Evolutionary conservation across 2,797 vertebrate genomes (phyloP).

Genomic region (Myotis myotis): DNA sequence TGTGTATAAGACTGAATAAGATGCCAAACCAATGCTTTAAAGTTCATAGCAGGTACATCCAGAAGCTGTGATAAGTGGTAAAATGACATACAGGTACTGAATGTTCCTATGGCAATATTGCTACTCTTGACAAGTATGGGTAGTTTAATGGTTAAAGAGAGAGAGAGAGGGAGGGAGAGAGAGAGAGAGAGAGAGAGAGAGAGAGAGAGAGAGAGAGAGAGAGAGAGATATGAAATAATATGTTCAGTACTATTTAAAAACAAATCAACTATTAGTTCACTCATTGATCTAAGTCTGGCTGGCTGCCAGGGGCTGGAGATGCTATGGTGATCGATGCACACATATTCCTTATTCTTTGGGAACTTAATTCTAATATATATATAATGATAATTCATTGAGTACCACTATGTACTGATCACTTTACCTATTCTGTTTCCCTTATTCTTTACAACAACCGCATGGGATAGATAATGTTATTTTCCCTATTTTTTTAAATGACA

Average conservation of each 20-base stretch:
- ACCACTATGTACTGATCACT: not conserved
- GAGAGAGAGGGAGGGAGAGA: too few relatives aligned
- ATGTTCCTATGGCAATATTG: not conserved
- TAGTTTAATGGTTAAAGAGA: not conserved
- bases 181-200: not conserved
- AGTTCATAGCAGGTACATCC: not conserved
- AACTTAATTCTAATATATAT: not conserved
- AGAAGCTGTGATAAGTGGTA: not conserved
- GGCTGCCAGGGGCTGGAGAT: not conserved
- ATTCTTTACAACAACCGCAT: not conserved
- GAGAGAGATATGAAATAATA: not conserved
- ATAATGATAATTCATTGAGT: not conserved
- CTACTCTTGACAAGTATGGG: not conserved
- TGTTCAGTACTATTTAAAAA: conserved; percentile 15
- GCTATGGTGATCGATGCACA: not conserved
- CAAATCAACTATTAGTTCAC: not conserved
- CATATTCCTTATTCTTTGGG: not conserved
- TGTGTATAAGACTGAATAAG: not conserved
- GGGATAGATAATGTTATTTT: not conserved
- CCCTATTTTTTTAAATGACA: not conserved
- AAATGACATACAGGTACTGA: not conserved
- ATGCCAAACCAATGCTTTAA: not conserved
- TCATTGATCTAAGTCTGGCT: not conserved
- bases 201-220: not conserved
- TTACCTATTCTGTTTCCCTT: not conserved